Base-by-base conservation (phyloP, 2,888 invertebrate genomes). In the Andrena bucephala region DNA sequence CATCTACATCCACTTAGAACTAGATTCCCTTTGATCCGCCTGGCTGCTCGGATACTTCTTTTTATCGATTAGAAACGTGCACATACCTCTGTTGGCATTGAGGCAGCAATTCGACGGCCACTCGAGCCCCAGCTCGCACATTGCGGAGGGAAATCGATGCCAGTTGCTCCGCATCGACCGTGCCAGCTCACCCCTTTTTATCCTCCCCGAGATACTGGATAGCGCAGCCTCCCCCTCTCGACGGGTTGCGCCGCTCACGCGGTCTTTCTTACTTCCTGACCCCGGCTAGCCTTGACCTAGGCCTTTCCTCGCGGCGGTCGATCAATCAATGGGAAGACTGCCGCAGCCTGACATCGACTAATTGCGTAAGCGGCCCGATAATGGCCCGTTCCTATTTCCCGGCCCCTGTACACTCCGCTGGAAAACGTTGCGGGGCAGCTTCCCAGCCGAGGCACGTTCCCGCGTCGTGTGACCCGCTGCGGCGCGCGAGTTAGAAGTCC, bases 211-310 rank as follows among this genome's bases (percentile, higher is more conserved):
- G 83, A 69, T 62, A 77, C 69, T 57, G 66, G 31, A 54, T 59
- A 74, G 70, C 66, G 70, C 62, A 73, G 69, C 70, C 70, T 62
- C 77, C 69, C 59, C 33, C 65, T 33, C 71, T 13, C 83, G 87
- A 78, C 75, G 78, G 78, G 73, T 76, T 65, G 79, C 70, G 65
- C 27, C 68, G 81, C 79, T 78, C 83, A 63, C 75, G 82, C 69
- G 86, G 86, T 80, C 87, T 83, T 73, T 83, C 88, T 83, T 79
- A 89, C 86, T 89, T 85, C 85, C 78, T 79, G 86, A 92, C 90
- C 91, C 87, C 83, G 88, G 69, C 83, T 57, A 89, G 90, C 91
- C 91, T 91, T 92, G 92, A 91, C 92, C 92, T 88, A 89, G 89
- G 89, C 82, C 75, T 71, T 83, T 77, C 67, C 77, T 59, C 79